Evolutionary conservation across 2,113 vertebrate genomes (phyloP).

Genomic region (Epinephelus lanceolatus): DNA sequence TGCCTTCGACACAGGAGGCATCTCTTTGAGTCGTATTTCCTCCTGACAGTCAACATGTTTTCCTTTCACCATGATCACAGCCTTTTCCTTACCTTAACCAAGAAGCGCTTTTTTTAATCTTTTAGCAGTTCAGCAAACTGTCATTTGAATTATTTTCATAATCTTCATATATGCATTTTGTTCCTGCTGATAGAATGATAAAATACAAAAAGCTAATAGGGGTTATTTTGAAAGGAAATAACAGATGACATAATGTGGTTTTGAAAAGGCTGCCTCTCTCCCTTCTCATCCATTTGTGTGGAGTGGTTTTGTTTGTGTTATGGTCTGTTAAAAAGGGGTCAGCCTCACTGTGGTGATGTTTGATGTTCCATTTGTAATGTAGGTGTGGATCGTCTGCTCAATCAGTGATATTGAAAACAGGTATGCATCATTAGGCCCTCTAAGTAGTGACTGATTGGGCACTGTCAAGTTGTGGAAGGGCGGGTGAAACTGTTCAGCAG

Average conservation of each 20-base stretch:
- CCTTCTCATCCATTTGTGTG: neutral
- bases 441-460: slow-evolving; percentile 8
- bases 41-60: no score
- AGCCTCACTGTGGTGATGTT: slow-evolving; percentile 5
- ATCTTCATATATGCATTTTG: no score
- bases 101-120: no score
- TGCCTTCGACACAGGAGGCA: no score
- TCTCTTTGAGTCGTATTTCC: no score
- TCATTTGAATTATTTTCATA: no score
- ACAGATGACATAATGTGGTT: neutral
- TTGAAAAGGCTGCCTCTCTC: neutral
- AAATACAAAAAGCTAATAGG: no score
- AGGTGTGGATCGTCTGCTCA: slow-evolving; percentile 6
- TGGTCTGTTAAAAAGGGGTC: neutral
- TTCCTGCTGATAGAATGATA: no score
- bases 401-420: slow-evolving; percentile 11
- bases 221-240: neutral
- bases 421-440: slow-evolving; percentile 8
- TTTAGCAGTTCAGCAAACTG: no score
- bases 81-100: no score
- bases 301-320: neutral
- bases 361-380: neutral
- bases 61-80: no score
- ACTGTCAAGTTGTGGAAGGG: neutral
- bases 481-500: neutral